Evolutionary conservation across 2,113 vertebrate species (phyloP).

Genomic region (Ramphastos sulfuratus): DNA sequence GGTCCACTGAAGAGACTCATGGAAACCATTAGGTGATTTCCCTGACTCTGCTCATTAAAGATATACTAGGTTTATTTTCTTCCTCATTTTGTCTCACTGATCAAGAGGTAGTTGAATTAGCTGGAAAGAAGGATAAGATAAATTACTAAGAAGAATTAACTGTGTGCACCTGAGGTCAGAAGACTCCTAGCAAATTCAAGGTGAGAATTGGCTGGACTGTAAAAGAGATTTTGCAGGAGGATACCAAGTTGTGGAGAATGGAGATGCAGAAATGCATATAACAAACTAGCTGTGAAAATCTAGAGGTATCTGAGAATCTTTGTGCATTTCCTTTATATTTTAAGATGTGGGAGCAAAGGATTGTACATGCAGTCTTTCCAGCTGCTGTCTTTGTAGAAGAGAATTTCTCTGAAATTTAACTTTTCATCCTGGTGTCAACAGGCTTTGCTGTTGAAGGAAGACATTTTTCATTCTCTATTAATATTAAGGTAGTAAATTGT

Average conservation of each 20-base stretch:
- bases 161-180: constrained; percentile 2
- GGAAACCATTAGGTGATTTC: neutral
- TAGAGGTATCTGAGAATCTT: neutral
- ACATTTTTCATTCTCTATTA: neutral
- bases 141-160: neutral
- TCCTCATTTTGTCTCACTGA: neutral
- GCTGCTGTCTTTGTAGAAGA: neutral
- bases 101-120: constrained; percentile 48
- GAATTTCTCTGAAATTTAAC: constrained; percentile 31
- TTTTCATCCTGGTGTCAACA: neutral
- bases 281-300: neutral
- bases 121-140: constrained; percentile 14
- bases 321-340: neutral
- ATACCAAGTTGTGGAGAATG: neutral
- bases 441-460: neutral
- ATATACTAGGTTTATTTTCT: constrained; percentile 12
- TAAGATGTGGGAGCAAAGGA: neutral
- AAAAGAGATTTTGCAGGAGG: neutral
- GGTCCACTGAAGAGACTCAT: neutral
- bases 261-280: neutral
- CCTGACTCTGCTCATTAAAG: neutral
- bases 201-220: neutral
- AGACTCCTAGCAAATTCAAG: neutral
- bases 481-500: constrained; percentile 22
- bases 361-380: neutral